phyloP scores from a whole-genome alignment of 1,140 invertebrate species.

The Gerris buenoi region DNA sequence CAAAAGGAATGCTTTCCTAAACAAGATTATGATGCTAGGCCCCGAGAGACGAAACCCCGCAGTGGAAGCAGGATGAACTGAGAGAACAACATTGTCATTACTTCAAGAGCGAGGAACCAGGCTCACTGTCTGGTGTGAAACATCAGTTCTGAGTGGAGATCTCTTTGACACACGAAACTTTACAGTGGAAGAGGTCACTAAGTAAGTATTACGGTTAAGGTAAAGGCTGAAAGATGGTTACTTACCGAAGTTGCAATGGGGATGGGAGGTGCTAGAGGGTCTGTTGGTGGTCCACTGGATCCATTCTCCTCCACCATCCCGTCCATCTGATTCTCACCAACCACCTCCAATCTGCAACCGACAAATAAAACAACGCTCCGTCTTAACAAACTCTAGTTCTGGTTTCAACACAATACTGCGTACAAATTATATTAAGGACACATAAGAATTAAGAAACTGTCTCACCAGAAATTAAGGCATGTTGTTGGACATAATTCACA shows the following conservation, averaged over 20 bases:
- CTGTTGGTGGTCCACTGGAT: slow-evolving; percentile 10
- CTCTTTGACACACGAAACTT: too few species aligned
- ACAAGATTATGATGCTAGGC: too few species aligned
- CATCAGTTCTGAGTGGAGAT: too few species aligned
- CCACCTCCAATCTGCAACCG: background rate
- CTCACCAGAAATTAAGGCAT: background rate
- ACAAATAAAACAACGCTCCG: background rate
- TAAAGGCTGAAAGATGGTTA: too few species aligned
- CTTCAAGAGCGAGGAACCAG: too few species aligned
- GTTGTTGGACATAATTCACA: background rate
- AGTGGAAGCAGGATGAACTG: too few species aligned
- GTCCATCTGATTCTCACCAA: slow-evolving; percentile 15
- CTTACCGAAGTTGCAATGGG: slow-evolving; percentile 16
- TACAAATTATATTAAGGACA: background rate
- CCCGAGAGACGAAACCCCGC: too few species aligned
- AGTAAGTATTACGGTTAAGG: too few species aligned
- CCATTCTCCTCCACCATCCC: slow-evolving; percentile 24
- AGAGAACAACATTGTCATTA: too few species aligned
- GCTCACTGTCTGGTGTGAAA: too few species aligned
- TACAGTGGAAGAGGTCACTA: too few species aligned
- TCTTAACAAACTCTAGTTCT: background rate
- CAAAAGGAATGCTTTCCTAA: too few species aligned
- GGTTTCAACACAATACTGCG: background rate
- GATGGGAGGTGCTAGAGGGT: slow-evolving; percentile 31
- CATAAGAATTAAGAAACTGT: background rate